phyloP scores from a whole-genome alignment of 2,888 invertebrate genomes.

The Pristionchus japonicus region DNA sequence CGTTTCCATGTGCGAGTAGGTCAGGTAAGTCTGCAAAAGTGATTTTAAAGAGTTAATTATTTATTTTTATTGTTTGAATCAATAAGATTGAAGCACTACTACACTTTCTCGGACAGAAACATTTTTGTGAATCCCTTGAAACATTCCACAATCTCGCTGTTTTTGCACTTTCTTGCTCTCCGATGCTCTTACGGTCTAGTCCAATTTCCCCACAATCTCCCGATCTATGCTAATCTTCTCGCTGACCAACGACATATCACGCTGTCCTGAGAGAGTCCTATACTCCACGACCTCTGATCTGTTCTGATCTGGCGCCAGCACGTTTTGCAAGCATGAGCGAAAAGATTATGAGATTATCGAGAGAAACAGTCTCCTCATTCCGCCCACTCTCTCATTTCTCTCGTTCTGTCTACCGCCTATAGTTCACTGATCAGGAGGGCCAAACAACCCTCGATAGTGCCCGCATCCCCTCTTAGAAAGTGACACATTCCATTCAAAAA shows the following conservation, averaged over 20 bases:
- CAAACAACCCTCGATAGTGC: background rate
- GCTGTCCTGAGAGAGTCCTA: background rate
- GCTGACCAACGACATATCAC: no score
- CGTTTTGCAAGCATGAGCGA: background rate
- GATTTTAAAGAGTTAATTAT: no score
- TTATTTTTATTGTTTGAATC: background rate
- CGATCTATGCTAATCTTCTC: no score
- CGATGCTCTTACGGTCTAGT: no score
- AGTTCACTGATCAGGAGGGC: background rate
- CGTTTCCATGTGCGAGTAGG: slow-evolving; percentile 62
- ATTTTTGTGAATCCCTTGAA: background rate
- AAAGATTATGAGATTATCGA: background rate
- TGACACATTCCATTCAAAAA: background rate
- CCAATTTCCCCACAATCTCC: no score
- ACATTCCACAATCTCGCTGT: background rate
- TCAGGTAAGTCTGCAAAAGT: slow-evolving; percentile 53
- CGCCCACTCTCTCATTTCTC: no score
- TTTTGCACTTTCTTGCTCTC: no score
- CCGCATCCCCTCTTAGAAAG: background rate
- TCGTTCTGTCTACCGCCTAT: background rate
- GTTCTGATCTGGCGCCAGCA: background rate
- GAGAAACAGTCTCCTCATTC: background rate
- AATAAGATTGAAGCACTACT: no score
- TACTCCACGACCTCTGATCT: background rate
- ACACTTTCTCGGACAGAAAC: background rate